phyloP scores from a whole-genome alignment of 2,797 vertebrate species.

The Pangasius sanitwongsei region DNA sequence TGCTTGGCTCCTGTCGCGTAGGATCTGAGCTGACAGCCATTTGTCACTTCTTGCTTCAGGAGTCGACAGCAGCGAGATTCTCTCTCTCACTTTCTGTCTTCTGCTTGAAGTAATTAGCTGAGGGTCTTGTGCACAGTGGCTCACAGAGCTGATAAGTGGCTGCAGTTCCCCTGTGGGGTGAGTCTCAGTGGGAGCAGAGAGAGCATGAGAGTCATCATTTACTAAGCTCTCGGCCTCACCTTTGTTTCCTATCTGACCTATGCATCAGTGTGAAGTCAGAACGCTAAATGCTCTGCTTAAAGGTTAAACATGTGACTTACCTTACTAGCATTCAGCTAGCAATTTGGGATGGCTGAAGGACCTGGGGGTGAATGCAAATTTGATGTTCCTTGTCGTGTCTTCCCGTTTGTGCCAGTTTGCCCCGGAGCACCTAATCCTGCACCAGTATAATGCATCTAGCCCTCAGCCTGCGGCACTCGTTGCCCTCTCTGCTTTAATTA shows the following conservation, averaged over 20 bases:
- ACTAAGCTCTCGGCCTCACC: background rate
- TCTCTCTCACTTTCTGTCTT: conserved; percentile 35
- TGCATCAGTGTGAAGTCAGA: conserved; percentile 6
- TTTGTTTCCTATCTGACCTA: conserved; percentile 25
- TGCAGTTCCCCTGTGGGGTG: background rate
- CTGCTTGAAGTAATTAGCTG: conserved; percentile 58
- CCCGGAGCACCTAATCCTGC: conserved; percentile 12
- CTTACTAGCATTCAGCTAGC: background rate
- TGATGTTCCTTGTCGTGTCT: conserved; percentile 29
- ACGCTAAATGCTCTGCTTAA: conserved; percentile 1
- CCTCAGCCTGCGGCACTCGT: conserved; percentile 41
- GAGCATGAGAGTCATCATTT: conserved; percentile 21
- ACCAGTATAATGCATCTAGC: conserved; percentile 36
- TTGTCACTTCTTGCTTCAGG: conserved; percentile 59
- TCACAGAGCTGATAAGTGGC: conserved; percentile 26
- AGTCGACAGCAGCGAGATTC: conserved; percentile 42
- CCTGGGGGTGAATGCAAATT: conserved; percentile 18
- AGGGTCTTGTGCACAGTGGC: conserved; percentile 27
- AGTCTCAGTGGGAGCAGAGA: background rate
- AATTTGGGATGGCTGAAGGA: background rate
- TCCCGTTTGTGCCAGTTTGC: conserved; percentile 13
- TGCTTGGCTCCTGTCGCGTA: conserved; percentile 38
- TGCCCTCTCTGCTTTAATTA: conserved; percentile 47
- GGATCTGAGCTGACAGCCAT: conserved; percentile 56
- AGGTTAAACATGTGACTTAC: conserved; percentile 5